phyloP scores from a whole-genome alignment of 2,113 vertebrate species.

The Arizona elegans region DNA sequence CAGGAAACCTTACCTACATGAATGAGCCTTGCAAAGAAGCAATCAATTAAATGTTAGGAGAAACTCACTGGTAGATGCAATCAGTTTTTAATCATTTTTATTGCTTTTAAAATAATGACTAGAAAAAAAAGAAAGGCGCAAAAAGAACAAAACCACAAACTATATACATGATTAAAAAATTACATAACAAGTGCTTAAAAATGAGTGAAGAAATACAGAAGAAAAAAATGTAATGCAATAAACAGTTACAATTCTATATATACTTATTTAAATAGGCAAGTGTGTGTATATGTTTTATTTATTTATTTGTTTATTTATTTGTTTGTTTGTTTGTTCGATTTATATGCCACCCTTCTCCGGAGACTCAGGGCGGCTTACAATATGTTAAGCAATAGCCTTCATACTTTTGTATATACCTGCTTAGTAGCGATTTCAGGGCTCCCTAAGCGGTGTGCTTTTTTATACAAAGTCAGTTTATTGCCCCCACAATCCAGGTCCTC shows the following conservation, averaged over 20 bases:
- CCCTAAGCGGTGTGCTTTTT: too few species aligned
- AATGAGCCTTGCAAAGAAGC: background rate
- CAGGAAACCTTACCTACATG: background rate
- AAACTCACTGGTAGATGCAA: background rate
- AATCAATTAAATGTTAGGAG: background rate
- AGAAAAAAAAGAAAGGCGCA: background rate
- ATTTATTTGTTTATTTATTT: too few species aligned
- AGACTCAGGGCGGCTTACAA: too few species aligned
- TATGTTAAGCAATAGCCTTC: too few species aligned
- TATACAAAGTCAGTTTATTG: too few species aligned
- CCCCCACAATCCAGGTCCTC: too few species aligned
- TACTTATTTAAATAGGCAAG: background rate
- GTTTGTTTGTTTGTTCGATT: too few species aligned
- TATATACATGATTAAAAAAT: background rate
- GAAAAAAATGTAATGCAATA: background rate
- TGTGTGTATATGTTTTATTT: background rate
- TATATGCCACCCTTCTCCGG: too few species aligned
- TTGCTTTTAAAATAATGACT: background rate
- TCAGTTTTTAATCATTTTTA: background rate
- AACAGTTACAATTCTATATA: background rate
- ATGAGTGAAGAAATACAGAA: background rate
- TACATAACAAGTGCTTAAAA: background rate
- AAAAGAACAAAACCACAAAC: background rate
- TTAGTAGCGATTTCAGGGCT: too few species aligned
- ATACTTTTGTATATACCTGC: too few species aligned